Evolutionary conservation across 2,113 vertebrate species (phyloP), one percentile per base, ranked within the genome.

Genomic region (Serinus canaria): DNA sequence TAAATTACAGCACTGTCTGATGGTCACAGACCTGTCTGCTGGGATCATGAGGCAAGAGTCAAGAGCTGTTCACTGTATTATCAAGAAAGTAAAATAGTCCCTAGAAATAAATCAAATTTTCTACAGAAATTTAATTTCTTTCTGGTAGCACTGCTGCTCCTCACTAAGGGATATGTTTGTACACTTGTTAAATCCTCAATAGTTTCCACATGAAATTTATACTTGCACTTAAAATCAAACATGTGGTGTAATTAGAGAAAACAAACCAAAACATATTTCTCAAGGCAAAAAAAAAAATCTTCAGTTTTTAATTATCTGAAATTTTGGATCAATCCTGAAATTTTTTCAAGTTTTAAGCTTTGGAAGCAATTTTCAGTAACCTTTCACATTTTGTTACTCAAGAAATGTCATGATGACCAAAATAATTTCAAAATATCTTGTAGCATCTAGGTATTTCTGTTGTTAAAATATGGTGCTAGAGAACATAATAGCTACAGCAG

Each of bases 1-100:
- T 15, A 24, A 86, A 58, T 21, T 70, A 27, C 0, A 0, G 6
- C 3, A 0, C 13, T 83, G 23, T 37, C 14, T 74, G 46, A 58
- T 20, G 18, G 15, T 81, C 43, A 55, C 25, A n/a, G 39, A 8
- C 21, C 25, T 58, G 15, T n/a, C 28, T 39, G 28, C 10, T 52
- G 41, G 10, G 20, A n/a, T 55, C 33, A 21, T 17, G 6, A 58
- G 11, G 5, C 33, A 50, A 69, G 30, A 83, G 13, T 23, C 17
- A 24, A 88, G 23, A 87, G 8, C 5, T 21, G 3, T 47, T 63
- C 15, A 47, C 19, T 75, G 11, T 17, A 47, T 69, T 66, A 44
- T 9, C 10, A 59, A 72, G 18, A 82, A 75, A 15, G 15, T 62
- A 62, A 58, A 66, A 43, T 22, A 41, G 28, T 33, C 5, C 9